Evolutionary conservation across 2,888 invertebrate species (phyloP).

Genomic region (Eupithecia exiguata): DNA sequence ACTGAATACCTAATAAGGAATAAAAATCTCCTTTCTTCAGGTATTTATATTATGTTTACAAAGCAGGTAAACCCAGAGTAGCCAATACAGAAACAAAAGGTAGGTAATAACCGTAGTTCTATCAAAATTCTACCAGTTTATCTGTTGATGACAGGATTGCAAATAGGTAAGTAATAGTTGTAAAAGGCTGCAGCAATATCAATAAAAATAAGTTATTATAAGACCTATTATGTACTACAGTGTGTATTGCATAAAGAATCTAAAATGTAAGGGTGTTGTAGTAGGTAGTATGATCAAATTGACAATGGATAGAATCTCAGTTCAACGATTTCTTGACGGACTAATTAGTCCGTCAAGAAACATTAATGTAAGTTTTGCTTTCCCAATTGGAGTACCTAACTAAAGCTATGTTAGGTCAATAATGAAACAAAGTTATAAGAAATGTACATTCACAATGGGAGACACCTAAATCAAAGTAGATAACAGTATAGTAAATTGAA

Average conservation of each 20-base stretch:
- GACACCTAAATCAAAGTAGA: neutral
- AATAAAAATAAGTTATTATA: neutral
- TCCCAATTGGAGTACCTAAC: neutral
- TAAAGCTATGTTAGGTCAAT: neutral
- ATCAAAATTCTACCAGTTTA: neutral
- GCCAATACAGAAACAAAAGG: neutral
- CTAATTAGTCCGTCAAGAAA: no score
- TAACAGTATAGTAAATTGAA: no score
- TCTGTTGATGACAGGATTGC: no score
- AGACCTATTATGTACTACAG: no score
- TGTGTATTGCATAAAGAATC: no score
- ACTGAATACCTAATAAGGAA: neutral
- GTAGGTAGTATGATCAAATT: neutral
- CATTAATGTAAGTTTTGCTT: neutral
- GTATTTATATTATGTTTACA: neutral
- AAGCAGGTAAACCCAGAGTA: neutral
- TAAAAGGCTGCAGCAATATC: neutral
- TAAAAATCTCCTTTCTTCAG: neutral
- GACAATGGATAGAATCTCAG: neutral
- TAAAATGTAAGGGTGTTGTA: neutral
- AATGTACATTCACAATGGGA: neutral
- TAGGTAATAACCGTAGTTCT: neutral
- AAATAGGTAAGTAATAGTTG: no score
- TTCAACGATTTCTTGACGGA: neutral
- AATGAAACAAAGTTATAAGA: no score